Percentiles rank a stretch among this genome's conserved stretches.
Evolutionary conservation across 2,888 invertebrate species (phyloP).

Genomic region (Muscina levida): DNA sequence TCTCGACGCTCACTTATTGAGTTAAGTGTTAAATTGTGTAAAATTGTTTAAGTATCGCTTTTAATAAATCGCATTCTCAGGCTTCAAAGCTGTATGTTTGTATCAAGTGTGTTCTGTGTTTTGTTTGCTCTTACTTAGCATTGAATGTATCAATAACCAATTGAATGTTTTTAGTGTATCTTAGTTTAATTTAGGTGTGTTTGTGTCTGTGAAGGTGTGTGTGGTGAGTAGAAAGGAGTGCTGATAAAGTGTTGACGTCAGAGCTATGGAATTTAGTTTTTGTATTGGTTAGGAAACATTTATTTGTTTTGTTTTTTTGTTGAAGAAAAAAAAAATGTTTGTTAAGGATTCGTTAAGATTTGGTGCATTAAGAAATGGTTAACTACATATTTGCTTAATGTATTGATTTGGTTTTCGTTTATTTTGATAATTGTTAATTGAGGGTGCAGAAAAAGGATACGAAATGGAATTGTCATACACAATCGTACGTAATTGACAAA

Average conservation of each 20-base stretch:
- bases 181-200: constrained; percentile 8
- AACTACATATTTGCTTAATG: constrained; percentile 11
- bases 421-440: constrained; percentile 33
- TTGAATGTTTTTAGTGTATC: constrained; percentile 16
- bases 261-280: constrained; percentile 20
- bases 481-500: neutral
- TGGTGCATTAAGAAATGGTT: constrained; percentile 37
- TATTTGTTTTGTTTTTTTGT: neutral
- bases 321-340: neutral
- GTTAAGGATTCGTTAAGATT: constrained; percentile 7
- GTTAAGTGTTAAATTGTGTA: no score
- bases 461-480: constrained; percentile 9
- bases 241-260: constrained; percentile 9
- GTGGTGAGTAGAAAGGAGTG: neutral
- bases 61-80: no score
- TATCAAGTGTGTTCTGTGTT: neutral
- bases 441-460: constrained; percentile 46
- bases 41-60: neutral
- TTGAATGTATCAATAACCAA: constrained; percentile 12
- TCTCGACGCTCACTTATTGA: no score
- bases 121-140: neutral
- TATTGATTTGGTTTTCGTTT: no score
- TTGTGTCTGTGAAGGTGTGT: neutral
- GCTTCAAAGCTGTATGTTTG: neutral
- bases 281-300: constrained; percentile 16